phyloP scores from a whole-genome alignment of 2,113 vertebrate genomes.

The Rousettus leschenaultii region DNA sequence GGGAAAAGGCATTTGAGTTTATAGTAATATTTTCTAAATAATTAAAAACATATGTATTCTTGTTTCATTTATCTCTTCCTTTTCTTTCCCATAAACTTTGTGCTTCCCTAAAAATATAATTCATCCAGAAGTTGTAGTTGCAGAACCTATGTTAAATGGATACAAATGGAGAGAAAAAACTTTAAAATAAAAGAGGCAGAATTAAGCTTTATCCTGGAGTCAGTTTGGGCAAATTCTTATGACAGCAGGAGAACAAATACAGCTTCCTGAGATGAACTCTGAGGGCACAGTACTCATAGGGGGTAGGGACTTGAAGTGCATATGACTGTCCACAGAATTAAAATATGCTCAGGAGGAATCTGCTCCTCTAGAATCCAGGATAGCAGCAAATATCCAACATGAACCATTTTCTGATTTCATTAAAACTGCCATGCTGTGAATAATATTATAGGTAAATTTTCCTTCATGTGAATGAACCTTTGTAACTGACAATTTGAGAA shows the following conservation, averaged over 20 bases:
- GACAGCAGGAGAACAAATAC: neutral
- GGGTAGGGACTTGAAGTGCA: neutral
- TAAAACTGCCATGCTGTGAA: neutral
- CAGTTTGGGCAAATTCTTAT: neutral
- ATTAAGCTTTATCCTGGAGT: slow-evolving; percentile 30
- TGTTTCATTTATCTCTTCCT: neutral
- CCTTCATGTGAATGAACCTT: neutral
- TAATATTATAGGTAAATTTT: neutral
- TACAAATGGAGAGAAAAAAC: neutral
- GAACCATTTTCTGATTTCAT: neutral
- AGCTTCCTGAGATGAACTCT: neutral
- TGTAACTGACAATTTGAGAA: neutral
- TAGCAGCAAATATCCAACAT: neutral
- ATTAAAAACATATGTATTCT: neutral
- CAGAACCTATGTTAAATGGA: neutral
- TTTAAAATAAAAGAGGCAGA: slow-evolving; percentile 39
- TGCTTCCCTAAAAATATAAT: neutral
- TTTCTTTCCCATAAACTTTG: neutral
- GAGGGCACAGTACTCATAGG: neutral
- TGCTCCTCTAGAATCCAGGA: neutral
- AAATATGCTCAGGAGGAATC: neutral
- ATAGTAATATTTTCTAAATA: neutral
- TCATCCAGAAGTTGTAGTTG: neutral
- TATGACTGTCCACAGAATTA: neutral
- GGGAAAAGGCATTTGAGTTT: neutral